Evolutionary conservation across 2,113 vertebrate genomes (phyloP), one percentile per base, ranked within the genome.

Genomic region (Amphiprion percula): DNA sequence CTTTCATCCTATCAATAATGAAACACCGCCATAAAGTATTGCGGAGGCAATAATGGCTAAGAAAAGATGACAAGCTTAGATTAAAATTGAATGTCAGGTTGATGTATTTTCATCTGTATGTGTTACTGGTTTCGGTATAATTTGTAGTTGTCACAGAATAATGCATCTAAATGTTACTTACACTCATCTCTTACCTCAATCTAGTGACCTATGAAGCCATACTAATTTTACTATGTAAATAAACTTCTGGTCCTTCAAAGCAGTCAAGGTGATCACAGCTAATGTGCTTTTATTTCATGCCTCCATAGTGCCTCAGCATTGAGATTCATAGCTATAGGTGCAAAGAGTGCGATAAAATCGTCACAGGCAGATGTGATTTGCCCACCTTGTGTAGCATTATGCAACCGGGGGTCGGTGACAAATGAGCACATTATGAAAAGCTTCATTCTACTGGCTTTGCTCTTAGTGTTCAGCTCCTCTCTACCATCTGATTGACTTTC

Each of bases 341-440:
- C 46, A 55, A 9, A 1, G 47, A 60, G 61, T n/a, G 2, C 1
- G 1, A 73, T 79, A 50, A 76, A 73, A 66, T 58, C 46, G 77
- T 76, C 82, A 33, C 5, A 4, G 46, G 30, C 39, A 10, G 15
- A 16, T 3, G 15, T 78, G 68, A 65, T 67, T 62, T 50, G 30
- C 41, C 46, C 37, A 44, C 69, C 23, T 68, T 10, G 0, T 59
- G 74, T 58, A 33, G 63, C 53, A 47, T 54, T 7, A 56, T 67
- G 77, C 65, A 46, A 56, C 41, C 41, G 55, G 58, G 75, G 71
- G 60, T 65, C 50, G 8, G 50, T 82, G 85, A 87, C 80, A 72
- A 70, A 87, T 79, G 74, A 86, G 70, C 77, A 56, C 80, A 74
- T 87, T 77, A 79, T 74, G 59, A 77, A 81, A 71, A 24, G 50